Evolutionary conservation across 2,888 invertebrate genomes (phyloP), one percentile per base, ranked within the genome.

Genomic region (Galeruca laticollis): DNA sequence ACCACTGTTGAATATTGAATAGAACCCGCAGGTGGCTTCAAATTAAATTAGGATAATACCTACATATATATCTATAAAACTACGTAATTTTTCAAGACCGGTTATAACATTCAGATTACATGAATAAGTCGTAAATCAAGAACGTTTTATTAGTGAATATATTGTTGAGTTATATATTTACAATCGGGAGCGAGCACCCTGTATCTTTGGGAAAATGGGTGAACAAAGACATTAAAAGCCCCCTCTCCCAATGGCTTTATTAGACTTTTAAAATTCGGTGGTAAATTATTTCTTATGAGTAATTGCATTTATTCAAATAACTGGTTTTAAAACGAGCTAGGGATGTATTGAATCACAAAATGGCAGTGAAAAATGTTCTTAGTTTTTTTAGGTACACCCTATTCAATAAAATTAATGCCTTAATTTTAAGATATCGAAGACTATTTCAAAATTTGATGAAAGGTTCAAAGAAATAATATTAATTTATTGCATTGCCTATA

Each of bases 1-100:
- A 35, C 51, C 66, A 15, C 66, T 21, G 59, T 60, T 59, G 51
- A 60, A 67, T 56, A 60, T 67, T 47, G 31, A 67, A 67, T 20
- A 52, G 63, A n/a, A 15, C 31, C 63, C 31, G 47, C 69, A 73
- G 68, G 67, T 70, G 74, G 71, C 59, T 68, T 70, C 62, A 69
- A 73, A 73, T 75, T 75, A 72, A 75, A 75, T 73, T 69, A 70
- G 72, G 68, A 71, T 69, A 70, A 75, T 75, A 47, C 10, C n/a
- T 47, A 47, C 15, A 6, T 37, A 73, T 60, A 71, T 69, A 69
- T 71, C 72, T 69, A 70, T 74, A 75, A 71, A 69, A 59, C 60
- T 69, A 60, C 69, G 60, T 68, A 60, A 21, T 59, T 67, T 57
- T 40, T 37, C 47, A 51, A 57, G 59, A 66, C 72, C 62, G 68